Evolutionary conservation across 2,113 vertebrate species (phyloP).

Genomic region (Henicopernis longicauda): DNA sequence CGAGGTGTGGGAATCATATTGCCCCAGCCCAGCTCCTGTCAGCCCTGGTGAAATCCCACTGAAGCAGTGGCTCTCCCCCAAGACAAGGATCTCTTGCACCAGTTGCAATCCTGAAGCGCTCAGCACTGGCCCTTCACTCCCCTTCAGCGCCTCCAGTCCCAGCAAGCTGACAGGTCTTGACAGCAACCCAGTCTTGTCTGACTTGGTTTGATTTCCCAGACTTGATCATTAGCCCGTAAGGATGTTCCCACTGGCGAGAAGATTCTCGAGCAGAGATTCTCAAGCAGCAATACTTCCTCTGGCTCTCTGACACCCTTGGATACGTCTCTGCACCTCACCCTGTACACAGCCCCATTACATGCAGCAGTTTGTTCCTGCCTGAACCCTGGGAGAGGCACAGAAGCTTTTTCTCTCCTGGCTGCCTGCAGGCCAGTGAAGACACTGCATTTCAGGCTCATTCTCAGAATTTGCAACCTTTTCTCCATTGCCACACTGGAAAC

Average conservation of each 20-base stretch:
- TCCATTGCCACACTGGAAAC: neutral
- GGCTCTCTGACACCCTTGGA: neutral
- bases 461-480: neutral
- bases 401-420: neutral
- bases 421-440: neutral
- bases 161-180: neutral
- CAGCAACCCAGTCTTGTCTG: neutral
- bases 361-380: neutral
- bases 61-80: neutral
- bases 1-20: neutral
- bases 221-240: neutral
- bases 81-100: neutral
- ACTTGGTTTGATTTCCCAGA: neutral
- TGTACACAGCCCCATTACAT: neutral
- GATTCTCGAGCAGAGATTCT: neutral
- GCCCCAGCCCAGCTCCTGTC: neutral
- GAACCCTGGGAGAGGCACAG: neutral
- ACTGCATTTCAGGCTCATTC: neutral
- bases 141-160: neutral
- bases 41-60: neutral
- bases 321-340: neutral
- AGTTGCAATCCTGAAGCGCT: neutral
- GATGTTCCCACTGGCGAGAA: neutral
- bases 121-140: fast-evolving
- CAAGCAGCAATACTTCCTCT: neutral